These are phyloP conservation scores for Myodes glareolus DNA, from an alignment of 2,113 vertebrate genomes.

Conservation along the genomic window DNA sequence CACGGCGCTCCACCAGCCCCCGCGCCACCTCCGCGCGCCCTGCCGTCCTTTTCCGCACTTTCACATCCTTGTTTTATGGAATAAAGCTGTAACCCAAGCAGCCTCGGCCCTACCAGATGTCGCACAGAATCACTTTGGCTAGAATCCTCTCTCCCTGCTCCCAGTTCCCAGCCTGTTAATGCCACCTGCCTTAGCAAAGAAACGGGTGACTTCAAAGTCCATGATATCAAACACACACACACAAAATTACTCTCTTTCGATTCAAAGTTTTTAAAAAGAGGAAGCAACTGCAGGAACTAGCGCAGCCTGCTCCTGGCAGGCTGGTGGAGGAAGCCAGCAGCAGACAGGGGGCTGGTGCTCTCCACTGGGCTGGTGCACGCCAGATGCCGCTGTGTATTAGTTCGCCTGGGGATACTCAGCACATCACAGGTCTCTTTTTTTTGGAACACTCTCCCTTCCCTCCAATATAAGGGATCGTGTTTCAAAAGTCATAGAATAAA, in stretches of 20 bases:
- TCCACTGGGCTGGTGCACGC: not conserved
- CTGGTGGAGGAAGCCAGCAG: not conserved
- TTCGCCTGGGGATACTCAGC: not conserved
- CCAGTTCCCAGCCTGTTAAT: not conserved
- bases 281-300: not conserved
- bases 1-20: constrained; percentile 63
- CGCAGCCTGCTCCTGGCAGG: not conserved
- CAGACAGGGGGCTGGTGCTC: not conserved
- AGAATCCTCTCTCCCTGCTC: constrained; percentile 76
- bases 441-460: not conserved
- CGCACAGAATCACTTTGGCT: constrained; percentile 72
- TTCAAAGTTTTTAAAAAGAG: not conserved
- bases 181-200: not conserved
- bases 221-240: not conserved
- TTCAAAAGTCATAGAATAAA: not conserved
- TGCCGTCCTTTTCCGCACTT: constrained; percentile 84
- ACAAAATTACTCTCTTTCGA: not conserved
- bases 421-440: constrained; percentile 26
- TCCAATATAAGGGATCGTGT: not conserved
- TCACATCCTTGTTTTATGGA: constrained; percentile 82
- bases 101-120: constrained; percentile 83
- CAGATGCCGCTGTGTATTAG: constrained; percentile 5
- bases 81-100: constrained; percentile 81
- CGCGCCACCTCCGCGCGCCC: constrained; percentile 57
- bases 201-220: not conserved